Evolutionary conservation across 1,140 invertebrate species (phyloP).

Genomic region (Ceratosolen fusciceps): DNA sequence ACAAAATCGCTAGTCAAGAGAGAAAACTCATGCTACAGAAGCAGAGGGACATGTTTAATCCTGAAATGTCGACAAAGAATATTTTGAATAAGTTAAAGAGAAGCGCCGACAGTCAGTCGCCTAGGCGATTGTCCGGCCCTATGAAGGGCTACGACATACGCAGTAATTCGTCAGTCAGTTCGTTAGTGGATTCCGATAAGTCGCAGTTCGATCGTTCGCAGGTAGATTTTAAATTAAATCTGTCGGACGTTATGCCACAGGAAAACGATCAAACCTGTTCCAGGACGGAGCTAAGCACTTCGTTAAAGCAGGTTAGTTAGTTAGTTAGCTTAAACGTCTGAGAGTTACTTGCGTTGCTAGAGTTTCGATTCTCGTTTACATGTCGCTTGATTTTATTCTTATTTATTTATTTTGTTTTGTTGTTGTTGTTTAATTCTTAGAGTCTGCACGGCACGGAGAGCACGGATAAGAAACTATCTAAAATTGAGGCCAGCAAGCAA

Average conservation of each 20-base stretch:
- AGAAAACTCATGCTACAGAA: slow-evolving; percentile 69
- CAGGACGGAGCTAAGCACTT: slow-evolving; percentile 44
- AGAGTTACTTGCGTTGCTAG: too few relatives aligned
- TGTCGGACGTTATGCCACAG: slow-evolving; percentile 54
- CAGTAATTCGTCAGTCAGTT: slow-evolving; percentile 69
- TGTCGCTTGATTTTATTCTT: too few relatives aligned
- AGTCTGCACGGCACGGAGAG: slow-evolving; percentile 12
- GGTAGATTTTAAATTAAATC: slow-evolving; percentile 55
- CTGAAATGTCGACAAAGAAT: slow-evolving; percentile 71
- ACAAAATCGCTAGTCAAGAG: slow-evolving; percentile 69
- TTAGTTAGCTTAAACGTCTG: too few relatives aligned
- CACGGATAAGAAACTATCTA: slow-evolving; percentile 46
- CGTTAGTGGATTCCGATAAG: slow-evolving; percentile 68
- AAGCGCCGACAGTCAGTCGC: slow-evolving; percentile 68
- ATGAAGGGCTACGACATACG: slow-evolving; percentile 71
- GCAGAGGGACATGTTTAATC: slow-evolving; percentile 69
- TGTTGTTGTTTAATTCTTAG: slow-evolving; percentile 26
- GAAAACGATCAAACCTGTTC: slow-evolving; percentile 47
- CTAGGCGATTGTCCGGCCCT: slow-evolving; percentile 66
- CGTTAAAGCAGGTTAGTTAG: slow-evolving; percentile 37
- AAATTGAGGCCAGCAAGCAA: slow-evolving; percentile 34
- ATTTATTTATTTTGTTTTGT: too few relatives aligned
- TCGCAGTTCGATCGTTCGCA: slow-evolving; percentile 66
- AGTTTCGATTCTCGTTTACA: too few relatives aligned
- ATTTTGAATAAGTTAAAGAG: slow-evolving; percentile 69